These are phyloP conservation scores for Pteruthius melanotis DNA, from an alignment of 2,113 vertebrate genomes.

Conservation along the genomic window DNA sequence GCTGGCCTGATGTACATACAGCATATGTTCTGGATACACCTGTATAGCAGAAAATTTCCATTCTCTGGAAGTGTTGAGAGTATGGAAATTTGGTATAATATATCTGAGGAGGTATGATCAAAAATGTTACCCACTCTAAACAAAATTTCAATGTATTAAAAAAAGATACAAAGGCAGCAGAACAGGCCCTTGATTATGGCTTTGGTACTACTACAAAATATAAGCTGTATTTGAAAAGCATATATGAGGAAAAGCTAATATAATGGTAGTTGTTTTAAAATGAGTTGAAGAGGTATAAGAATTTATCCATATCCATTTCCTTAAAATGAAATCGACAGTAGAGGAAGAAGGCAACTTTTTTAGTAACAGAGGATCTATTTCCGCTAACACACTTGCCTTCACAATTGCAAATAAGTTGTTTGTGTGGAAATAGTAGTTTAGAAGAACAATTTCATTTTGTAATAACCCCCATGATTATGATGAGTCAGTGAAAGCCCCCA, in stretches of 20 bases:
- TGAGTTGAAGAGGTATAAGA: neutral
- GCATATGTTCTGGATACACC: neutral
- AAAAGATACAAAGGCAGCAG: neutral
- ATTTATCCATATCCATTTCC: neutral
- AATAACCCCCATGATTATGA: conserved; percentile 35
- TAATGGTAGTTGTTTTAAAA: neutral
- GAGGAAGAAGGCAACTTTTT: neutral
- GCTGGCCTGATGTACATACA: neutral
- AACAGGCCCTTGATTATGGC: neutral
- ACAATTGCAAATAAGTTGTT: conserved; percentile 31
- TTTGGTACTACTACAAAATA: neutral
- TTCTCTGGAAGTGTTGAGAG: neutral
- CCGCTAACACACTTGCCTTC: neutral
- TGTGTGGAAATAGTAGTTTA: conserved; percentile 38
- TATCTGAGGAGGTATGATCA: neutral
- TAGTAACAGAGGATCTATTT: conserved; percentile 1
- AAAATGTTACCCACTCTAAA: neutral
- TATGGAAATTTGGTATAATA: neutral
- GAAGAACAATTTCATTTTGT: conserved; percentile 25
- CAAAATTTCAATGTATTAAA: neutral
- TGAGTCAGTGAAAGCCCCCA: conserved; percentile 45
- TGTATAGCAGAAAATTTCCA: neutral
- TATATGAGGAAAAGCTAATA: neutral
- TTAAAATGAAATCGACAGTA: neutral
- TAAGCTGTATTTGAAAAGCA: neutral